Base-by-base conservation (phyloP, 30 jellyfish, hydroid and myxozoan genomes). In the Cassiopea andromeda region DNA sequence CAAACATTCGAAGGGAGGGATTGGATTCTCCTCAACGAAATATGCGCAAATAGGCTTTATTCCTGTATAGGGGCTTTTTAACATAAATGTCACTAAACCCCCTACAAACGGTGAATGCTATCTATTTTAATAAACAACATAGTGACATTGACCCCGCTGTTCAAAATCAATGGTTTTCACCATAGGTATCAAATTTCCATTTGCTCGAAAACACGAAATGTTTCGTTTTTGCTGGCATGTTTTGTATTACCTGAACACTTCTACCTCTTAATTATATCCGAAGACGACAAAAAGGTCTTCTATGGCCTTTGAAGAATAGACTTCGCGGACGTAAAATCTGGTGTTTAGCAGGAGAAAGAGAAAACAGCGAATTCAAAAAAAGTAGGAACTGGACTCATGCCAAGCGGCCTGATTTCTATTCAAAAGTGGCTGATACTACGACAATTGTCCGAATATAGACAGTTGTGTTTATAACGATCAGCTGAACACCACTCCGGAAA, bases 381-480 rank as follows among this genome's bases (percentile, higher is more conserved):
- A 78, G 38, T 27, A 27, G 38, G 54, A 58, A 44, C 60, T 60
- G 89, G 85, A 83, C 38, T 3, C 10, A 1, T 83, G 85, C 77
- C 85, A 57, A 70, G 69, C 70, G 54, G 81, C 57, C 85, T 85
- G 90, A 6, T 46, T 7, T 44, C 82, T 58, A 66, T 87, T 87
- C 86, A 77, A 49, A n/a, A 45, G 16, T 46, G 58, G 85, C 15
- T 49, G 82, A 87, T 77, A 9, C 87, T 57, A 7, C 1, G 67
- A 66, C 64, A 54, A 81, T 87, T 78, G 90, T 66, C 48, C 12
- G 57, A 4, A 54, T 8, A 90, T 77, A 87, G 90, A 87, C 94
- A 78, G 86, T 77, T 87, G 90, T 78, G 82, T 87, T 77, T 70
- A 44, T 87, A 78, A 78, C 94, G 94, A 87, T 87, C 73, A 45